phyloP scores from a whole-genome alignment of 2,797 vertebrate genomes.

The Pogoniulus pusillus region DNA sequence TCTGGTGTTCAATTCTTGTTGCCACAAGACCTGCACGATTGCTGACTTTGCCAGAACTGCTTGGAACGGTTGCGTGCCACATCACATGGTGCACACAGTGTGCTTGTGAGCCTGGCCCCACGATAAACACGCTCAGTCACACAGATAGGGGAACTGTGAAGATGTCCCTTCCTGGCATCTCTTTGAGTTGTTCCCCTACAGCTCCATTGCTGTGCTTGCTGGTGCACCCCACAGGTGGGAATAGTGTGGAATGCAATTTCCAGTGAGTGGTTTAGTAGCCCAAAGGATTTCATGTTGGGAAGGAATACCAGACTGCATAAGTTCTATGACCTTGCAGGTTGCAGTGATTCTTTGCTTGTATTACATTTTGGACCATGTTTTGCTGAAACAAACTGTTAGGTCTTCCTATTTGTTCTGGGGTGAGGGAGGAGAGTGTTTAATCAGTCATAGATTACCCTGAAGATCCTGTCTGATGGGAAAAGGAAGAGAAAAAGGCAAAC shows the following conservation, averaged over 20 bases:
- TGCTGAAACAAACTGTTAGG: neutral
- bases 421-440: neutral
- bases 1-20: neutral
- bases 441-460: neutral
- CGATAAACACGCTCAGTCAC: neutral
- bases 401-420: neutral
- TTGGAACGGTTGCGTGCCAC: fast-evolving
- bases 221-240: neutral
- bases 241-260: neutral
- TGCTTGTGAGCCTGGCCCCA: neutral
- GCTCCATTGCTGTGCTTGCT: neutral
- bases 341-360: neutral
- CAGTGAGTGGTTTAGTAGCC: no score
- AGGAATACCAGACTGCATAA: neutral
- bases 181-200: neutral
- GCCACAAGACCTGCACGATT: neutral
- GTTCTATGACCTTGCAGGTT: neutral
- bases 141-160: neutral
- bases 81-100: neutral
- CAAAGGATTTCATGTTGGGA: no score
- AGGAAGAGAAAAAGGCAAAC: neutral
- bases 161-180: neutral
- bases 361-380: neutral
- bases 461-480: neutral
- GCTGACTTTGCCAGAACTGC: neutral